Evolutionary conservation across 2,797 vertebrate genomes (phyloP), one percentile per base, ranked within the genome.

Genomic region (Coccyzus lansbergi): DNA sequence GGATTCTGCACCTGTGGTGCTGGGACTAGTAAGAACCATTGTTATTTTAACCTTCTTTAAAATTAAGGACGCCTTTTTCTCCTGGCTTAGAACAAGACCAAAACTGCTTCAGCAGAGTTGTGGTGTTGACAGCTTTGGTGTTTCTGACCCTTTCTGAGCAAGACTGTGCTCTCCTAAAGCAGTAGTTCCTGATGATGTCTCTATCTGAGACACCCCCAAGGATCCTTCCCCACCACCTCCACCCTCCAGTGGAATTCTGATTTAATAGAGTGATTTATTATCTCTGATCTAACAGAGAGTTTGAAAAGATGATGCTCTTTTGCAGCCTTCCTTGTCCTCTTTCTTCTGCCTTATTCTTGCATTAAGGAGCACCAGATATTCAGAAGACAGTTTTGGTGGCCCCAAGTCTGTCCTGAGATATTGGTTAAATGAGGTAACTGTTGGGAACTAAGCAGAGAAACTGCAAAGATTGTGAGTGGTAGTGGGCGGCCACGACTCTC

Each of bases 401-500:
- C 29, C 19, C 3, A 10, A 14, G 31, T 18, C 6, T 28, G n/a
- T 26, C 52, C 38, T 58, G 34, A 46, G 65, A 12, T n/a, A 7
- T 1, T 34, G 69, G 8, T n/a, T 1, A 7, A 31, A 52, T 9
- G 33, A 64, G 75, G 9, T 5, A 29, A 3, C 15, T 52, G 34
- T 7, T 44, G 24, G 29, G 58, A 62, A n/a, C 34, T 26, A 7
- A 70, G 31, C 51, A 63, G 79, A 28, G 56, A 62, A 68, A 20
- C 14, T 74, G 46, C 33, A 10, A 6, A 58, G 74, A 22, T 59
- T 4, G 2, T 6, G 44, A 49, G 25, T 4, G 52, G 38, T 12
- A 15, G 13, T 8, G 31, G 60, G 4, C 38, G 40, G 21, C 17
- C 9, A 3, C 0, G 0, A n/a, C 53, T 42, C 36, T 69, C 52